A percentile compares a stretch with the other conserved stretches of the same genome.
Conservation (phyloP, 2,888 invertebrate species). For the Hypolimnas misippus region DNA sequence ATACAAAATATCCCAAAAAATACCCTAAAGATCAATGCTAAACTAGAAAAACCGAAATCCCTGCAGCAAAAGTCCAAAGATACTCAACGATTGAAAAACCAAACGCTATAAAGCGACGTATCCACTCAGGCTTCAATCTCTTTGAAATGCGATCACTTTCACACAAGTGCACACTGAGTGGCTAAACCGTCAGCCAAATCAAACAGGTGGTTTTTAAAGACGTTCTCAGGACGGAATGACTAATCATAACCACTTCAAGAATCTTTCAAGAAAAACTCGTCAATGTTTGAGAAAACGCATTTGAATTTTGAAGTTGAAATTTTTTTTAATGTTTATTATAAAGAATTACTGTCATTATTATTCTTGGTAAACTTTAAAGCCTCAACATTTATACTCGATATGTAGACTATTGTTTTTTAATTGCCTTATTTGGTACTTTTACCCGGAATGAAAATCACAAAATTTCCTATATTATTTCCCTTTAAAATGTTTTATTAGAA, state of each 20-base stretch:
- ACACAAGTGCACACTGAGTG: conserved; percentile 11
- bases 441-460: no score
- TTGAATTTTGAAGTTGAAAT: neutral
- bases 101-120: conserved; percentile 5
- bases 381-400: no score
- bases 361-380: no score
- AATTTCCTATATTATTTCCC: no score
- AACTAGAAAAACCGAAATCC: neutral
- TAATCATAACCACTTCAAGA: neutral
- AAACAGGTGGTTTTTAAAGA: conserved; percentile 28
- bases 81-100: neutral
- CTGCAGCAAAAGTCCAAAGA: neutral
- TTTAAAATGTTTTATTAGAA: no score
- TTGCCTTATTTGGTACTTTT: no score
- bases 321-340: no score
- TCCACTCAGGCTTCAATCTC: conserved; percentile 2
- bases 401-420: no score
- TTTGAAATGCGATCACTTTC: conserved; percentile 18
- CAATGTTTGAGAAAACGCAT: no score
- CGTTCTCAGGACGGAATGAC: conserved; percentile 7
- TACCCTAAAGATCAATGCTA: no score
- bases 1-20: no score
- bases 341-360: no score
- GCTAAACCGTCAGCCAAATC: conserved; percentile 23
- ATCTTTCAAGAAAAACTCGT: neutral